A percentile compares a stretch with the other conserved stretches of the same genome.
Evolutionary conservation across 2,113 vertebrate genomes (phyloP).

Genomic region (Eurypyga helias): DNA sequence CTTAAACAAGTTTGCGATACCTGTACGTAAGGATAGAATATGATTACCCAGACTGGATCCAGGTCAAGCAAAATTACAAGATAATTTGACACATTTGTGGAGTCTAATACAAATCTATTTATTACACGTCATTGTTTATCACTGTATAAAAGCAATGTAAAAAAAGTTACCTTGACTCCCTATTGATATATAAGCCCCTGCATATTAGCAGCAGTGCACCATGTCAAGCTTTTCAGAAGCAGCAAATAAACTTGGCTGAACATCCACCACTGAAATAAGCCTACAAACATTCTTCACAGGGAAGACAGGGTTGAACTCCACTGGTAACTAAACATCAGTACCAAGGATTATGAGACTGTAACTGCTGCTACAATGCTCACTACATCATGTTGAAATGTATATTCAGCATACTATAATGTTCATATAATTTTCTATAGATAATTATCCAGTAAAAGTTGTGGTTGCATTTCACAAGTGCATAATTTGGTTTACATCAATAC

Average conservation of each 20-base stretch:
- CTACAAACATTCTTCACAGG: background rate
- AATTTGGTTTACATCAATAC: background rate
- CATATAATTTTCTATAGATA: background rate
- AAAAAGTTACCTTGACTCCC: background rate
- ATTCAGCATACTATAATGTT: background rate
- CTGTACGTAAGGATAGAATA: background rate
- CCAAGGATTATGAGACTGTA: background rate
- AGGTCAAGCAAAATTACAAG: background rate
- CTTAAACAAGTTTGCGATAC: background rate
- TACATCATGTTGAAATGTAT: background rate
- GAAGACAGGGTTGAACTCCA: background rate
- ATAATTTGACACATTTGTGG: background rate
- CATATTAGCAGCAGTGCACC: fast-evolving
- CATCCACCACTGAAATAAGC: background rate
- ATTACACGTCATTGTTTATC: background rate
- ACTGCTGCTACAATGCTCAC: background rate
- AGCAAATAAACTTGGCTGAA: background rate
- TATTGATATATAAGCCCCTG: background rate
- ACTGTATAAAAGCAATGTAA: background rate
- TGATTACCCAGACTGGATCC: background rate
- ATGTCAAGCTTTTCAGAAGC: background rate
- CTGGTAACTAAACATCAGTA: background rate
- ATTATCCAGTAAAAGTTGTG: background rate
- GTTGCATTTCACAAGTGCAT: background rate
- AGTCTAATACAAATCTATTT: background rate